phyloP scores from a whole-genome alignment of 2,113 vertebrate species.

The Heterochromis multidens region DNA sequence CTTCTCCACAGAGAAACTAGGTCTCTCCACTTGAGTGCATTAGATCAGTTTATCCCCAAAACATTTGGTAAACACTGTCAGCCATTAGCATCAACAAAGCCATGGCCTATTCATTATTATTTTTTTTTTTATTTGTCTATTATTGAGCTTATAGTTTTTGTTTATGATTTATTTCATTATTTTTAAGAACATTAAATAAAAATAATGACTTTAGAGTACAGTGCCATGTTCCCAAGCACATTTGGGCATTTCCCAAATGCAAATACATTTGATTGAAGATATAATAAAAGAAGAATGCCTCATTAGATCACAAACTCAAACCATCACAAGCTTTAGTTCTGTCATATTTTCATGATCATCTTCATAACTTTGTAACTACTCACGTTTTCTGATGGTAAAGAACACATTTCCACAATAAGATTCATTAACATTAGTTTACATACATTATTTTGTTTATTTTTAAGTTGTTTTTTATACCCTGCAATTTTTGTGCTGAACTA shows the following conservation, averaged over 20 bases:
- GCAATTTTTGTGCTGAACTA: neutral
- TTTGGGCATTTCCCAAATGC: neutral
- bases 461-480: neutral
- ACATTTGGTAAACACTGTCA: slow-evolving; percentile 11
- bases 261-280: neutral
- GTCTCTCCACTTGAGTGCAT: slow-evolving; percentile 5
- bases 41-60: neutral
- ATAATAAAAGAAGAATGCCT: neutral
- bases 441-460: neutral
- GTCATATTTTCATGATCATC: too few relatives aligned
- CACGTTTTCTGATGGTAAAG: too few relatives aligned
- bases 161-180: neutral
- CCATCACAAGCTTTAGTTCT: neutral
- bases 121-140: neutral
- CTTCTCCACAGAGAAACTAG: slow-evolving; percentile 16
- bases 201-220: neutral
- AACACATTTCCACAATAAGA: too few relatives aligned
- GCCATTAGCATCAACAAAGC: neutral
- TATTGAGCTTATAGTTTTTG: neutral
- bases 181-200: neutral
- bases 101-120: neutral
- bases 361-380: too few relatives aligned
- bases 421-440: neutral
- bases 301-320: neutral
- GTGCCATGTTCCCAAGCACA: neutral